phyloP scores from a whole-genome alignment of 2,113 vertebrate genomes.

The Spilogale gracilis region DNA sequence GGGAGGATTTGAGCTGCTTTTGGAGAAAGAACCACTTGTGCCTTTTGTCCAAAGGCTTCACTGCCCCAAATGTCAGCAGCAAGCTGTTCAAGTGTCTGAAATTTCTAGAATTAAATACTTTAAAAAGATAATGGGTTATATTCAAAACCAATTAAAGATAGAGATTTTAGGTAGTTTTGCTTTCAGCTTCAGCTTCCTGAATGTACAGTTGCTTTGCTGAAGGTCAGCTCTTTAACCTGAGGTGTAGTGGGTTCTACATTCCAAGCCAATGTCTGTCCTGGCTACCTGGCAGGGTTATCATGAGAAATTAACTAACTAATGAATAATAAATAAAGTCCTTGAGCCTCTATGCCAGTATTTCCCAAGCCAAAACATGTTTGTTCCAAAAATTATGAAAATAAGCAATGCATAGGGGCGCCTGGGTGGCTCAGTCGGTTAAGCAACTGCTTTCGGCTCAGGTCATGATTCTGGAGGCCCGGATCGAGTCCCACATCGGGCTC shows the following conservation, averaged over 20 bases:
- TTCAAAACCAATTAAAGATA: background rate
- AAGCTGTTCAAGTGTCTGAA: background rate
- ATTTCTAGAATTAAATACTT: background rate
- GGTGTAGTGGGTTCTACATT: fast-evolving
- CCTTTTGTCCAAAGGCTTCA: background rate
- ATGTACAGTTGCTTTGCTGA: background rate
- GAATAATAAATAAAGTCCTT: background rate
- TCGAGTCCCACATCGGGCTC: too few relatives aligned
- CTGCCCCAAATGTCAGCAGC: background rate
- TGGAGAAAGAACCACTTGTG: background rate
- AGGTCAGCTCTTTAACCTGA: background rate
- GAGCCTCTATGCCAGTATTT: background rate
- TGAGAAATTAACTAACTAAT: background rate
- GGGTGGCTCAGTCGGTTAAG: too few relatives aligned
- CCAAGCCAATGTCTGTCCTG: background rate
- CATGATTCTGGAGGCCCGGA: too few relatives aligned
- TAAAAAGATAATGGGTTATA: background rate
- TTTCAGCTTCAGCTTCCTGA: background rate
- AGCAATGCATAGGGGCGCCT: background rate
- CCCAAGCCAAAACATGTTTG: background rate
- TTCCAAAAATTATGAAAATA: conserved; percentile 25
- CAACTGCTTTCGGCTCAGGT: too few relatives aligned
- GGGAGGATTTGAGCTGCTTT: background rate
- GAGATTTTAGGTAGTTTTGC: background rate
- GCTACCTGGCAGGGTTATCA: background rate